Percentiles rank a stretch among this genome's conserved stretches.
phyloP scores from a whole-genome alignment of 2,113 vertebrate genomes.

The Tyrannus savana region DNA sequence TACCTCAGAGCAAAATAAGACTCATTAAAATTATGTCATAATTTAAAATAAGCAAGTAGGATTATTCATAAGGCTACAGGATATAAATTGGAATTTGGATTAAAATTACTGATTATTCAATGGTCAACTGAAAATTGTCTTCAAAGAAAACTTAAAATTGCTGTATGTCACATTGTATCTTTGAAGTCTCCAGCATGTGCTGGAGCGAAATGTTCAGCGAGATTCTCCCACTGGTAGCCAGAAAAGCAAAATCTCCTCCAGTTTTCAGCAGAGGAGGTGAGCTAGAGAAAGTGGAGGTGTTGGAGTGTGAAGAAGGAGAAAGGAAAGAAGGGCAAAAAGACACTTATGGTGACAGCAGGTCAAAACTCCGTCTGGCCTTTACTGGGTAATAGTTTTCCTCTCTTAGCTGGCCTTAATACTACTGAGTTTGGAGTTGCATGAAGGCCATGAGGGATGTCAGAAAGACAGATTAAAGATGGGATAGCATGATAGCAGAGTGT shows the following conservation, averaged over 20 bases:
- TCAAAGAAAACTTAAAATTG: not conserved
- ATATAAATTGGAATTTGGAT: not conserved
- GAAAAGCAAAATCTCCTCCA: not conserved
- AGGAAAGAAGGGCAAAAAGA: not conserved
- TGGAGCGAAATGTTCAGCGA: rapidly evolving
- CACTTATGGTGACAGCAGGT: not conserved
- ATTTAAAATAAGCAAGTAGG: not conserved
- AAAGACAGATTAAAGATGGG: not conserved
- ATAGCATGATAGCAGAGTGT: not conserved
- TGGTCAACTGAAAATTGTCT: not conserved
- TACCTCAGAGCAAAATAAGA: not conserved
- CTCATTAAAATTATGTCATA: not conserved
- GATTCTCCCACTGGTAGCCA: not conserved
- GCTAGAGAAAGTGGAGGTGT: not conserved
- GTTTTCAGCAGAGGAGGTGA: not conserved
- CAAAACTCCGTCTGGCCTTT: not conserved
- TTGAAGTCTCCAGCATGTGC: not conserved
- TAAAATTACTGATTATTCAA: not conserved
- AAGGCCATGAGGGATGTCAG: not conserved
- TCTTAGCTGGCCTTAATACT: not conserved
- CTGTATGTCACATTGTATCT: not conserved
- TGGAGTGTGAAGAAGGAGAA: not conserved
- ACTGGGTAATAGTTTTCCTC: not conserved
- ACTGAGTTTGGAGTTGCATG: not conserved
- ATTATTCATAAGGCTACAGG: not conserved